Percentiles rank a stretch among this genome's conserved stretches.
Conservation (phyloP, 2,113 vertebrate species). For the Climacteris rufus region DNA sequence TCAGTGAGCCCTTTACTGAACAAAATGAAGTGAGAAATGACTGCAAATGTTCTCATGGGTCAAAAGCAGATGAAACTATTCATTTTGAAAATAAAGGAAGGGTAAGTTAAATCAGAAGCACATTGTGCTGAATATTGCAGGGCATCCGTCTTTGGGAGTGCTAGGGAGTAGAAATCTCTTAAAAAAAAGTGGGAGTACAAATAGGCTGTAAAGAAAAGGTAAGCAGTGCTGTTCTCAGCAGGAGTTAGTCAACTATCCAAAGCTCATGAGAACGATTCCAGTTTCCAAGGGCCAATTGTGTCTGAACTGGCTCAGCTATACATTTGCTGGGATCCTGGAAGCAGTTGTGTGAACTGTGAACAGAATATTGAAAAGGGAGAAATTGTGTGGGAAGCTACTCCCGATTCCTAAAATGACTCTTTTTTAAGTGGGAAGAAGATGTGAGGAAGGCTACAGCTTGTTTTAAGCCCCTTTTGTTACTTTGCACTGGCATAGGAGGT, state of each 20-base stretch:
- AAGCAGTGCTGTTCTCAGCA: constrained; percentile 13
- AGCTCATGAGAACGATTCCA: not conserved
- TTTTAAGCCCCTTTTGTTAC: not conserved
- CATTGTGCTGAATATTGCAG: constrained; percentile 13
- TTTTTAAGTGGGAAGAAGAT: not conserved
- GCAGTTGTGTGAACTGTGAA: constrained; percentile 17
- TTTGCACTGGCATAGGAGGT: rapidly evolving
- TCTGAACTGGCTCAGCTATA: constrained; percentile 39
- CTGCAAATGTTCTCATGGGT: not conserved
- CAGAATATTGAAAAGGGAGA: constrained; percentile 35
- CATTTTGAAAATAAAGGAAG: not conserved
- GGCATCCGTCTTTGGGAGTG: not conserved
- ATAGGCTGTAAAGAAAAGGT: constrained; percentile 9
- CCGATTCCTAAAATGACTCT: not conserved
- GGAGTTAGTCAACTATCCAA: constrained; percentile 48
- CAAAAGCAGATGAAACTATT: constrained; percentile 16
- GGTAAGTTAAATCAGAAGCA: not conserved
- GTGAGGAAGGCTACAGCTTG: not conserved
- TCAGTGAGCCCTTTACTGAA: not conserved
- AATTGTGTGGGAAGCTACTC: not conserved
- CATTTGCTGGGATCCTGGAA: constrained; percentile 40
- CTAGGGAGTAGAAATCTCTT: not conserved
- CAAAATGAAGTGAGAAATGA: not conserved
- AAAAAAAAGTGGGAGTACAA: not conserved
- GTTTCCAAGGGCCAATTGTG: constrained; percentile 43